Base-by-base conservation (phyloP, 2,888 invertebrate species). In the Sphinx pinastri region DNA sequence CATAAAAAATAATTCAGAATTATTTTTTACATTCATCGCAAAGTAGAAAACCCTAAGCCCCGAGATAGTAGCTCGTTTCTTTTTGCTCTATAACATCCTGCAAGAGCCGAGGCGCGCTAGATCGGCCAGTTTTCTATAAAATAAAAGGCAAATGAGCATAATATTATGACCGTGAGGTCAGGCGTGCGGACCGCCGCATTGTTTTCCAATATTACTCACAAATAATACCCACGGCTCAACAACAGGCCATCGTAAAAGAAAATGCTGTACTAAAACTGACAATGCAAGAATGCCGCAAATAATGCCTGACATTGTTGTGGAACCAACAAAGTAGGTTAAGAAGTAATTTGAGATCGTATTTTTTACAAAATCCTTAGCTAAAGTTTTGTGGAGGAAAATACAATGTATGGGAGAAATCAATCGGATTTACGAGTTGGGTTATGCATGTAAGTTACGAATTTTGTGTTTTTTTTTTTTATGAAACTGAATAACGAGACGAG, bases 111-210 rank as follows among this genome's bases (percentile, higher is more conserved):
- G 73, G 74, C 63, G 76, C 77, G 80, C 79, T 79, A 79, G 79
- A 82, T 81, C 74, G 73, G 67, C 77, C 78, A 60, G 77, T 87
- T 86, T 87, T 88, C 86, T 88, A 88, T 87, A 88, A 89, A 90
- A 90, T 89, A 89, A 88, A 87, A 88, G 77, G 81, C 77, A 87
- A 90, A 88, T 87, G 88, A 86, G 82, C 82, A 83, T 86, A 88
- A 88, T 86, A 84, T 83, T 74, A 78, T 70, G 70, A 68, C 54
- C 67, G 58, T 72, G 84, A 85, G 92, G 91, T 92, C 91, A 88
- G 79, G 78, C 87, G 86, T 88, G 87, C 84, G 79, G 81, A 85
- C 87, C 83, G 87, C 87, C 74, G 79, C 82, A 89, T 91, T 90
- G 90, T 90, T 84, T 88, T 82, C 81, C 76, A 77, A 80, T 80